phyloP scores from a whole-genome alignment of 1,140 invertebrate species.

The Drosophila carrolli region DNA sequence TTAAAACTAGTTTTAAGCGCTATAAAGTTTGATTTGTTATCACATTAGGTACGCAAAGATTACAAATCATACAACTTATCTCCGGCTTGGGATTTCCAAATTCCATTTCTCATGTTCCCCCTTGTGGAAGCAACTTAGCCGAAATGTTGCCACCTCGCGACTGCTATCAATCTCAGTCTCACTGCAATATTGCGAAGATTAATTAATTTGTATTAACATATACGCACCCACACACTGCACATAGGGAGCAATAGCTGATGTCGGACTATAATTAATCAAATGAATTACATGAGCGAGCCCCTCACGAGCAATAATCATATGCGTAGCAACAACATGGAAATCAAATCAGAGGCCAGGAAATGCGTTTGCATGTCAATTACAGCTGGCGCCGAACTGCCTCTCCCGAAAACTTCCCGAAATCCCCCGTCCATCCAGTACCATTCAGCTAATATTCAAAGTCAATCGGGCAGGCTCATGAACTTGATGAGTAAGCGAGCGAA shows the following conservation, averaged over 20 bases:
- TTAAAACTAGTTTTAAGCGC: too few species aligned
- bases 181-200: constrained; percentile 74
- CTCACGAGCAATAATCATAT: constrained; percentile 68
- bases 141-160: constrained; percentile 27
- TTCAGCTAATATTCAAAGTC: constrained; percentile 76
- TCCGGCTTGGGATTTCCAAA: background rate
- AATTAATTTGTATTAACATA: constrained; percentile 80
- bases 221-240: constrained; percentile 4
- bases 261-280: constrained; percentile 77
- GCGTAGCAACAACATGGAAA: constrained; percentile 68
- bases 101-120: too few species aligned
- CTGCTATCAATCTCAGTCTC: constrained; percentile 75
- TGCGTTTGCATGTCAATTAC: constrained; percentile 80
- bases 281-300: constrained; percentile 65
- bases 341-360: constrained; percentile 70
- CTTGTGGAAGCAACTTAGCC: constrained; percentile 12
- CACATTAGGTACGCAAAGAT: too few species aligned
- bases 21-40: too few species aligned
- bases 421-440: background rate
- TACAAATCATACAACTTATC: too few species aligned
- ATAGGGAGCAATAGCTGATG: constrained; percentile 41
- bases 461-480: constrained; percentile 75
- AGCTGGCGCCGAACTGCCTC: constrained; percentile 49
- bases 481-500: constrained; percentile 37
- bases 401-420: background rate